Evolutionary conservation across 2,113 vertebrate genomes (phyloP), one percentile per base, ranked within the genome.

Genomic region (Crypturellus undulatus): DNA sequence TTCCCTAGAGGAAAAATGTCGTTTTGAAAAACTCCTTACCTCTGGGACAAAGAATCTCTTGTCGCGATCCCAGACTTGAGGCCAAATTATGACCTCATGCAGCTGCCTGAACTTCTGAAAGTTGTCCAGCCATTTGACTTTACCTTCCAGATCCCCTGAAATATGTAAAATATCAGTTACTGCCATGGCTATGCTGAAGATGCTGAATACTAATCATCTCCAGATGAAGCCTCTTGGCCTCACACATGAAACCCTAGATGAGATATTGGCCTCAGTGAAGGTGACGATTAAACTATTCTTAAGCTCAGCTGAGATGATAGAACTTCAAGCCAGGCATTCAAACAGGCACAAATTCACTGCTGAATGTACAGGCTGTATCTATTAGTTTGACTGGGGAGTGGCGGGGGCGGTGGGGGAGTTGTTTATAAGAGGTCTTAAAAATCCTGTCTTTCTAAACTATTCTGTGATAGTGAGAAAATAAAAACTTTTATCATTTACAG

Each of bases 81-180:
- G 98, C 99, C 99, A 99, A 92, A 98, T 97, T 96, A 99, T 97
- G 54, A 98, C 96, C 82, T 99, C 99, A 79, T 98, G 98, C 75
- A 99, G 96, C 96, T 98, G 98, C 79, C 98, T 98, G 90, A 98
- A 98, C 93, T 99, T 99, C 97, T 99, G 99, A 93, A 99, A 99
- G 96, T 98, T 99, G 89, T 99, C 98, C 95, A 99, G 82, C 98
- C 98, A 99, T 90, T 99, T 99, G 64, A 99, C 99, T 97, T 99
- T 99, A 51, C 99, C 99, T 97, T 99, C 99, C 82, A 99, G 98
- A 95, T 99, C 98, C 90, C 98, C 99, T 99, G 90, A 79, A 97
- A 93, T 85, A 84, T 24, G 87, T 94, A 64, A 92, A 64, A 90
- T 24, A 70, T 10, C 21, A 25, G 49, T 81, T 68, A 68, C 24